Evolutionary conservation across 1,140 invertebrate genomes (phyloP).

Genomic region (Cydia splendana): DNA sequence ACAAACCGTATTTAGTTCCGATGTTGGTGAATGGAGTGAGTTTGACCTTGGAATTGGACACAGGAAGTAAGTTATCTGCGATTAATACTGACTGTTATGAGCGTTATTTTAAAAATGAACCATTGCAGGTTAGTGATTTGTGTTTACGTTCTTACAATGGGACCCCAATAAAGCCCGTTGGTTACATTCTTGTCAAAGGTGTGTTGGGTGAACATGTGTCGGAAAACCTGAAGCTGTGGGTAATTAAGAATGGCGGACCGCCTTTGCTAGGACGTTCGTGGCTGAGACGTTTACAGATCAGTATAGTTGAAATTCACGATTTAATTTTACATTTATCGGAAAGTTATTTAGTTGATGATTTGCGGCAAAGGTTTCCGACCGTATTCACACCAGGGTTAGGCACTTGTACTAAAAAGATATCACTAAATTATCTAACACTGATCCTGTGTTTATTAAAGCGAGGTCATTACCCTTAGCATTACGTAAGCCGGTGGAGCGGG

Average conservation of each 20-base stretch:
- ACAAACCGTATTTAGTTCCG: constrained; percentile 23
- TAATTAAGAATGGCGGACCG: constrained; percentile 45
- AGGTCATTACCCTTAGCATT: constrained; percentile 36
- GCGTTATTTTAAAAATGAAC: no score
- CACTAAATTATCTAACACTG: constrained; percentile 34
- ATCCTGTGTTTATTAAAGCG: constrained; percentile 40
- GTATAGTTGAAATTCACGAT: constrained; percentile 13
- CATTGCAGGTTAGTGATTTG: no score
- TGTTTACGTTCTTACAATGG: no score
- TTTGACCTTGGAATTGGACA: constrained; percentile 9
- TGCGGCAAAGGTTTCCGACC: constrained; percentile 30
- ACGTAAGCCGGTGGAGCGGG: constrained; percentile 31
- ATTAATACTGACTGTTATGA: constrained; percentile 12
- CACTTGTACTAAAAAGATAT: constrained; percentile 34
- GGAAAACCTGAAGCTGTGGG: constrained; percentile 21
- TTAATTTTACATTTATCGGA: not conserved
- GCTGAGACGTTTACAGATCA: constrained; percentile 7
- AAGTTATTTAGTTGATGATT: no score
- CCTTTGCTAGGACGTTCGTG: constrained; percentile 44
- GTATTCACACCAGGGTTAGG: constrained; percentile 36
- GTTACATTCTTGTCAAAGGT: no score
- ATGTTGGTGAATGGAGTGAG: not conserved
- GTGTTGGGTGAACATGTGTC: no score
- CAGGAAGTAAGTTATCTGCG: constrained; percentile 22
- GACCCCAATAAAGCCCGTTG: no score